These are phyloP conservation scores for Equus przewalskii DNA, from an alignment of 2,113 vertebrate genomes.

Conservation along the genomic window DNA sequence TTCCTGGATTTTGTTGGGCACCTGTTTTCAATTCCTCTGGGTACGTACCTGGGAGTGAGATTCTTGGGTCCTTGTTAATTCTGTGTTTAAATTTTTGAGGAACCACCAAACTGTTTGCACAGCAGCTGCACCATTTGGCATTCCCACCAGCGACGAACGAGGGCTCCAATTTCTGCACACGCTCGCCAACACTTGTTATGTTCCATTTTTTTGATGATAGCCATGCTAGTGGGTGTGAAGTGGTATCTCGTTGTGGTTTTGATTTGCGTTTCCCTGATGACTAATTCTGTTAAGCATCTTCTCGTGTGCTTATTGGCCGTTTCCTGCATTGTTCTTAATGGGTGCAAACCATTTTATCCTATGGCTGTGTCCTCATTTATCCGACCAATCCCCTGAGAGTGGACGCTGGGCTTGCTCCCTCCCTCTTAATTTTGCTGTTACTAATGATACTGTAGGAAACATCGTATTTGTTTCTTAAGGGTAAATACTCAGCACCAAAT, in stretches of 20 bases:
- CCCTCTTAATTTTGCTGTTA: not conserved
- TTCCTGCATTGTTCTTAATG: not conserved
- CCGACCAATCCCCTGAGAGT: fast-evolving
- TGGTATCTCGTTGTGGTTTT: not conserved
- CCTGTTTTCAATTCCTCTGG: not conserved
- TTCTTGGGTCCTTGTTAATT: not conserved
- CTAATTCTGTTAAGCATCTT: not conserved
- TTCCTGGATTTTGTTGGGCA: not conserved
- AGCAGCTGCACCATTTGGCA: not conserved
- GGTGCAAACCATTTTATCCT: too few relatives aligned
- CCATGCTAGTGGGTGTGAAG: not conserved
- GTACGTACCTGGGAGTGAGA: not conserved
- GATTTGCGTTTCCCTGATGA: not conserved
- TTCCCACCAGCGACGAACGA: not conserved
- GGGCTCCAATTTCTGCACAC: not conserved
- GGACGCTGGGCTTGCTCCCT: not conserved
- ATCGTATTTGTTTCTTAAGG: not conserved
- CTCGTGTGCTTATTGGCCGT: not conserved
- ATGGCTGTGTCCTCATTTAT: fast-evolving
- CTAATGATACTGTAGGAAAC: not conserved
- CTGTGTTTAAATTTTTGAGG: not conserved
- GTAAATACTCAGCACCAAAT: fast-evolving
- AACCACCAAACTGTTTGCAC: not conserved
- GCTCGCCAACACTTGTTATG: not conserved
- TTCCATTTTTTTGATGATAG: not conserved